phyloP scores from a whole-genome alignment of 35 echinoderm and acorn worm genomes.

The Apostichopus californicus region DNA sequence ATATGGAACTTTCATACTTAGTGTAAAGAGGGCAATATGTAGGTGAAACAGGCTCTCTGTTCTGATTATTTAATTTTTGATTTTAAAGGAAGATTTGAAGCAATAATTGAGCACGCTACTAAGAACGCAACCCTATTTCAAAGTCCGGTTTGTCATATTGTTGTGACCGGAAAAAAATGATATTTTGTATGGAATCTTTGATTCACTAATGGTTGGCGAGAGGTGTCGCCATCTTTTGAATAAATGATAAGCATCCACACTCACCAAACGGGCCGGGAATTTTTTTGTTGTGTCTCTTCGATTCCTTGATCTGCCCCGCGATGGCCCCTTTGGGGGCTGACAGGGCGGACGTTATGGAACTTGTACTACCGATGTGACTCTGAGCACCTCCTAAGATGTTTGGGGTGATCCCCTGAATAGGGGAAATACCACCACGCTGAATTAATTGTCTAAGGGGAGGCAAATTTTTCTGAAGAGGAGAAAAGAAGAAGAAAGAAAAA shows the following conservation, averaged over 20 bases:
- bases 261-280: neutral
- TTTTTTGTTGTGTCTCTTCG: neutral
- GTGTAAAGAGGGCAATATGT: too few species aligned
- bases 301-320: slow-evolving; percentile 16
- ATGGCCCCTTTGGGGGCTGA: slow-evolving; percentile 26
- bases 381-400: slow-evolving; percentile 4
- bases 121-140: too few species aligned
- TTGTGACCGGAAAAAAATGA: too few species aligned
- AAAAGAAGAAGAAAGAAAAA: neutral
- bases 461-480: slow-evolving; percentile 87
- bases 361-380: neutral
- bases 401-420: slow-evolving; percentile 69
- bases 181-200: too few species aligned
- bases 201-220: neutral
- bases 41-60: too few species aligned
- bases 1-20: too few species aligned
- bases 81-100: too few species aligned
- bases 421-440: slow-evolving; percentile 65
- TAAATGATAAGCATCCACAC: neutral
- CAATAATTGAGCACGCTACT: too few species aligned
- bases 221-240: neutral
- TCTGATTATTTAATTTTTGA: too few species aligned
- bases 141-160: too few species aligned
- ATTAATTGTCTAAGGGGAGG: slow-evolving; percentile 85
- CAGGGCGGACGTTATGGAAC: slow-evolving; percentile 26